phyloP scores from a whole-genome alignment of 2,888 invertebrate genomes.

The Chamaedrilus cognettii region DNA sequence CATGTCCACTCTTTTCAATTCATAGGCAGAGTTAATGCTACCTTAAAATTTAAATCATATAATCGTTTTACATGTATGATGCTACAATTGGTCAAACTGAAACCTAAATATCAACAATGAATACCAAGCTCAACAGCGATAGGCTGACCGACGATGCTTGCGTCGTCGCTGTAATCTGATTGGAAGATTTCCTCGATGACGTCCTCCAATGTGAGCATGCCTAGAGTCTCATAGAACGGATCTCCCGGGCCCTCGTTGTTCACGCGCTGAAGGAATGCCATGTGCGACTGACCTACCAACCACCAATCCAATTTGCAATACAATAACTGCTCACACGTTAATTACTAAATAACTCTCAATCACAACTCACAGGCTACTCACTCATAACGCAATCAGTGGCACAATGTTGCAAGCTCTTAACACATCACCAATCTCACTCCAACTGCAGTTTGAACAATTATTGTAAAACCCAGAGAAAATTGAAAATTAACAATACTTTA shows the following conservation, averaged over 20 bases:
- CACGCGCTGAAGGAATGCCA: constrained; percentile 95
- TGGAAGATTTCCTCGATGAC: constrained; percentile 98
- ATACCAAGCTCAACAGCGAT: background rate
- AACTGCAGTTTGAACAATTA: too few relatives aligned
- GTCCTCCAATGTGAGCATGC: constrained; percentile 94
- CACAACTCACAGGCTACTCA: background rate
- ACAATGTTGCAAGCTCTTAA: background rate
- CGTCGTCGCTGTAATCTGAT: constrained; percentile 97
- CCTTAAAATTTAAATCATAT: too few relatives aligned
- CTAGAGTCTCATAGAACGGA: constrained; percentile 65
- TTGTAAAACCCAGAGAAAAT: too few relatives aligned
- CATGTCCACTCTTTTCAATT: too few relatives aligned
- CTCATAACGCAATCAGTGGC: background rate
- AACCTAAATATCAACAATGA: background rate
- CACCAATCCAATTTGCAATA: background rate
- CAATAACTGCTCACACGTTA: background rate
- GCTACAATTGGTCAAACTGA: background rate
- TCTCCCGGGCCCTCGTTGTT: constrained; percentile 75
- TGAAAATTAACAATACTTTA: too few relatives aligned
- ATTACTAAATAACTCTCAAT: background rate
- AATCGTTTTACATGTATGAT: too few relatives aligned
- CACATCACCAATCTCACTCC: background rate
- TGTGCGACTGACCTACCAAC: constrained; percentile 67
- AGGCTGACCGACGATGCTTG: constrained; percentile 83
- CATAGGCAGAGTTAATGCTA: too few relatives aligned